A percentile compares a stretch with the other conserved stretches of the same genome.
These are phyloP conservation scores for Sinhomidia bicolor DNA, from an alignment of 2,888 invertebrate species.

Conservation along the genomic window DNA sequence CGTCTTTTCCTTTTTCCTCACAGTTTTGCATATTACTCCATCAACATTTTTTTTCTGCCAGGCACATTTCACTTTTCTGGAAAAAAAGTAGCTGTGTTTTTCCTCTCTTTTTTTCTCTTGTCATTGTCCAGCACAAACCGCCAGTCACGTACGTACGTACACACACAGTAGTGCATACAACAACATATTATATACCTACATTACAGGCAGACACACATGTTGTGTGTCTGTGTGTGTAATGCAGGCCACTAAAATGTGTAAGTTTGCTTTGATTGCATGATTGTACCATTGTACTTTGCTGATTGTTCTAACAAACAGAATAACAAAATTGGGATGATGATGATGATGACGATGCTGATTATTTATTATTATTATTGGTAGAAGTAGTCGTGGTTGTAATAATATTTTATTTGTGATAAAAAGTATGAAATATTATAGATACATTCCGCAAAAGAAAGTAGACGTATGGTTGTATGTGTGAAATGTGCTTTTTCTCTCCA, in stretches of 20 bases:
- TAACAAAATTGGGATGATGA: no score
- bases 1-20: background rate
- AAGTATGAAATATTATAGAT: background rate
- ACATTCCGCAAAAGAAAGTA: background rate
- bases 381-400: background rate
- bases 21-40: background rate
- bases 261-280: conserved; percentile 26
- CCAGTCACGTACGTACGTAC: background rate
- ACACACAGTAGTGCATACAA: no score
- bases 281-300: background rate
- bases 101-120: conserved; percentile 8
- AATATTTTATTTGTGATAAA: no score
- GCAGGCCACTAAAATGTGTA: background rate
- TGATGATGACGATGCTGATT: background rate
- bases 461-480: background rate
- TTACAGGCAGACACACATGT: no score
- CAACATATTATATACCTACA: no score
- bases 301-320: conserved; percentile 16
- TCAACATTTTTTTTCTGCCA: background rate
- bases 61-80: background rate
- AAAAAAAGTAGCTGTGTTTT: background rate
- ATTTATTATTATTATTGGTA: background rate
- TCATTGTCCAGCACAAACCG: background rate
- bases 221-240: no score
- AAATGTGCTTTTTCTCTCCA: background rate